Evolutionary conservation across 35 echinoderm and acorn worm species (phyloP).

Genomic region (Apostichopus parvimensis): DNA sequence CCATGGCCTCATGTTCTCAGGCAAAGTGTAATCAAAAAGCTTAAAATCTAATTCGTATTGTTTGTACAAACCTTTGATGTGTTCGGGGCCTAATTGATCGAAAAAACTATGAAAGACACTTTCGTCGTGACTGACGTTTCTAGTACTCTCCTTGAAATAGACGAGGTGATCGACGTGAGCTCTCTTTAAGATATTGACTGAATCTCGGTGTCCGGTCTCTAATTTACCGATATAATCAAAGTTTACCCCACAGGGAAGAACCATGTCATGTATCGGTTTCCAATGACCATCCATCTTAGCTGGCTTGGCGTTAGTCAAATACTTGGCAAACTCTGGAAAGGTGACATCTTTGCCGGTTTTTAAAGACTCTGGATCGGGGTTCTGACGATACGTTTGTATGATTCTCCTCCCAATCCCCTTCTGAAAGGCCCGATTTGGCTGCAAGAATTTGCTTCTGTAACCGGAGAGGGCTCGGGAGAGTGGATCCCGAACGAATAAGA

Average conservation of each 20-base stretch:
- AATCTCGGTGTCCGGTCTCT: slow-evolving; percentile 74
- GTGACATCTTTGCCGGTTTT: slow-evolving; percentile 59
- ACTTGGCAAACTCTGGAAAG: slow-evolving; percentile 80
- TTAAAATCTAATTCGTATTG: slow-evolving; percentile 82
- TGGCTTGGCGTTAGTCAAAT: slow-evolving; percentile 40
- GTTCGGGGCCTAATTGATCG: slow-evolving; percentile 44
- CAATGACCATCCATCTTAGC: slow-evolving; percentile 79
- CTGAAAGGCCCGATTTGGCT: slow-evolving; percentile 53
- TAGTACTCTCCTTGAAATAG: slow-evolving; percentile 61
- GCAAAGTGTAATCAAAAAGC: slow-evolving; percentile 84
- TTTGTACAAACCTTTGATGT: slow-evolving; percentile 70
- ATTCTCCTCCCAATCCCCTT: slow-evolving; percentile 52
- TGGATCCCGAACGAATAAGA: slow-evolving; percentile 89
- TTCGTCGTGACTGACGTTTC: slow-evolving; percentile 62
- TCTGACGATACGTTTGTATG: slow-evolving; percentile 65
- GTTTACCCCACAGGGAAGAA: slow-evolving; percentile 67
- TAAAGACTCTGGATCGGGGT: slow-evolving; percentile 46
- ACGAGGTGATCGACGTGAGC: slow-evolving; percentile 75
- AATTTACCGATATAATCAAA: slow-evolving; percentile 92
- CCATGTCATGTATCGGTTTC: slow-evolving; percentile 79
- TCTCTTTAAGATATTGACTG: slow-evolving; percentile 71
- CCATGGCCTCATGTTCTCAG: slow-evolving; percentile 47
- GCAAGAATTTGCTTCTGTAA: slow-evolving; percentile 82
- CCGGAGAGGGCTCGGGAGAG: slow-evolving; percentile 80
- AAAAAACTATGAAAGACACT: slow-evolving; percentile 65